Conservation (phyloP, 2,888 invertebrate species). For the Eledona agricola region DNA sequence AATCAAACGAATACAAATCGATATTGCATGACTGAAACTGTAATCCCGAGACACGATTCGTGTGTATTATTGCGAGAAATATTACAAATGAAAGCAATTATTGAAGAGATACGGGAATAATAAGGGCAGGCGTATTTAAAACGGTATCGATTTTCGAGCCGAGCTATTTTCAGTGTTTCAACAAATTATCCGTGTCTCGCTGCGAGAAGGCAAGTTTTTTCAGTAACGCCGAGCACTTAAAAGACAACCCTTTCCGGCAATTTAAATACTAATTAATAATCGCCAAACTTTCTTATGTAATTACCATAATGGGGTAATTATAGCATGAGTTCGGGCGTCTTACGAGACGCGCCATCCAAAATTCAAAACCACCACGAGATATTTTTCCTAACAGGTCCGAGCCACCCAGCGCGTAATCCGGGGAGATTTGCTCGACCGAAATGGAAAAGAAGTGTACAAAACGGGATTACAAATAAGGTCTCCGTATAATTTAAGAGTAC, state of each 20-base stretch:
- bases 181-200: no score
- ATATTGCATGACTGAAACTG: constrained; percentile 42
- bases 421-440: constrained; percentile 26
- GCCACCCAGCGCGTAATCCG: constrained; percentile 26
- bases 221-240: no score
- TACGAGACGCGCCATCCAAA: no score
- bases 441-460: constrained; percentile 26
- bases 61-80: constrained; percentile 42
- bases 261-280: constrained; percentile 24
- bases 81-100: constrained; percentile 44
- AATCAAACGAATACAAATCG: constrained; percentile 36
- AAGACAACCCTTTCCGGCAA: constrained; percentile 4
- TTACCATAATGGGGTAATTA: constrained; percentile 31
- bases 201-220: constrained; percentile 7
- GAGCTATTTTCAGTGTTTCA: constrained; percentile 1
- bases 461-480: constrained; percentile 31
- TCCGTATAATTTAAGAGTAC: constrained; percentile 22
- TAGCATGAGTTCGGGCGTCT: constrained; percentile 16
- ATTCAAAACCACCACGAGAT: no score
- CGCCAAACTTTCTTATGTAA: constrained; percentile 25
- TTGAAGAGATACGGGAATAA: constrained; percentile 41
- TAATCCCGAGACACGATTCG: constrained; percentile 40
- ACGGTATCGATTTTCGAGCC: constrained; percentile 5
- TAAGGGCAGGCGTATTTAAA: constrained; percentile 23
- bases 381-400: constrained; percentile 20